Conservation (phyloP, 1,140 invertebrate species). For the Habropoda laboriosa region DNA sequence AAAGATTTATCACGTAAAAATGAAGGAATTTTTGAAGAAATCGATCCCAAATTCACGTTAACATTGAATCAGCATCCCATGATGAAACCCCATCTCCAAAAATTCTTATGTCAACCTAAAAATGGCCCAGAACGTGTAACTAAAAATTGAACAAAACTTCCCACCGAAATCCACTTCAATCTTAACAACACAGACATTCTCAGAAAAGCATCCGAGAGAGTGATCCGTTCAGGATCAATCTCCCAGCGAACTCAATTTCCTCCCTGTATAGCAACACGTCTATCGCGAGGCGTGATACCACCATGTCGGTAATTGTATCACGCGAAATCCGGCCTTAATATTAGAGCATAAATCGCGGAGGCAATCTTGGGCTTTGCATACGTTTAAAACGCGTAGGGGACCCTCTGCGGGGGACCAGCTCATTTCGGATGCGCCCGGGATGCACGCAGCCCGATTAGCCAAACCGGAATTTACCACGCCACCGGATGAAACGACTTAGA, state of each 20-base stretch:
- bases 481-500: conserved; percentile 53
- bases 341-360: conserved; percentile 55
- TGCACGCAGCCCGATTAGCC: conserved; percentile 54
- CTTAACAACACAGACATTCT: too few species aligned
- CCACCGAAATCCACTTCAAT: too few species aligned
- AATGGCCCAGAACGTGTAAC: too few species aligned
- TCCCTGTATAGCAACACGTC: not conserved
- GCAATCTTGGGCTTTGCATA: conserved; percentile 47
- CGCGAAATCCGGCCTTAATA: conserved; percentile 24
- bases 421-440: conserved; percentile 53
- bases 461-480: conserved; percentile 35
- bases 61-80: too few species aligned
- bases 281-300: not conserved
- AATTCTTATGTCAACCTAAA: too few species aligned
- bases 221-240: not conserved
- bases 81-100: too few species aligned
- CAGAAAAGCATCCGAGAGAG: too few species aligned
- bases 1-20: too few species aligned
- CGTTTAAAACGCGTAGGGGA: conserved; percentile 39
- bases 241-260: conserved; percentile 7
- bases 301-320: conserved; percentile 35
- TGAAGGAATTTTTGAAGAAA: too few species aligned
- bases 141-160: too few species aligned
- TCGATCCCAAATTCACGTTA: too few species aligned
- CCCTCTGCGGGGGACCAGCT: conserved; percentile 38